Percentiles rank a stretch among this genome's conserved stretches.
Evolutionary conservation across 2,113 vertebrate species (phyloP).

Genomic region (Seriola aureovittata): DNA sequence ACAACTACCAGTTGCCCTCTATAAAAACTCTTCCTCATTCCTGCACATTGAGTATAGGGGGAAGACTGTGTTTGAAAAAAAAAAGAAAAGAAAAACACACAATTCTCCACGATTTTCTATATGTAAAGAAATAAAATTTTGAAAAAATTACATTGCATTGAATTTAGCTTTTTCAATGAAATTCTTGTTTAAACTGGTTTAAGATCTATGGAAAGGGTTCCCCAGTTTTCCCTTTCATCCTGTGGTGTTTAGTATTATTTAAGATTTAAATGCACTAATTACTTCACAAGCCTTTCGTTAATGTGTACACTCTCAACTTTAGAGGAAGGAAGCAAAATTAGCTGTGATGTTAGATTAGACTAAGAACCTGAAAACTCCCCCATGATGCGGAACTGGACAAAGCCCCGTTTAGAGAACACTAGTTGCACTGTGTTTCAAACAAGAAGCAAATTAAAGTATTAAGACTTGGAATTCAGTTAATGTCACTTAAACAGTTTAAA

Average conservation of each 20-base stretch:
- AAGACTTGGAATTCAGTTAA: conserved; percentile 1
- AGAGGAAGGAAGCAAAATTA: background rate
- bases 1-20: conserved; percentile 10
- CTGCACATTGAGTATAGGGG: conserved; percentile 10
- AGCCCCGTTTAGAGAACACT: background rate
- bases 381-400: background rate
- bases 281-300: background rate
- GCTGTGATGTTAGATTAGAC: conserved; percentile 6
- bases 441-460: background rate
- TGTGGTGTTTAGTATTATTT: background rate
- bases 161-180: background rate
- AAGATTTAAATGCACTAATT: conserved; percentile 5
- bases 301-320: conserved; percentile 9
- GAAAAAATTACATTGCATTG: background rate
- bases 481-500: background rate
- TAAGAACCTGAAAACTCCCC: background rate
- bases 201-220: background rate
- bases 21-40: background rate
- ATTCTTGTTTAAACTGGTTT: background rate
- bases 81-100: no score
- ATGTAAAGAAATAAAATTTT: background rate
- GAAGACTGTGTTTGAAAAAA: conserved; percentile 10
- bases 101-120: no score
- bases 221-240: background rate
- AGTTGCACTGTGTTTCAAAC: background rate